Base-by-base conservation (phyloP, 2,888 invertebrate genomes). In the Lissocephala sabroskyi region DNA sequence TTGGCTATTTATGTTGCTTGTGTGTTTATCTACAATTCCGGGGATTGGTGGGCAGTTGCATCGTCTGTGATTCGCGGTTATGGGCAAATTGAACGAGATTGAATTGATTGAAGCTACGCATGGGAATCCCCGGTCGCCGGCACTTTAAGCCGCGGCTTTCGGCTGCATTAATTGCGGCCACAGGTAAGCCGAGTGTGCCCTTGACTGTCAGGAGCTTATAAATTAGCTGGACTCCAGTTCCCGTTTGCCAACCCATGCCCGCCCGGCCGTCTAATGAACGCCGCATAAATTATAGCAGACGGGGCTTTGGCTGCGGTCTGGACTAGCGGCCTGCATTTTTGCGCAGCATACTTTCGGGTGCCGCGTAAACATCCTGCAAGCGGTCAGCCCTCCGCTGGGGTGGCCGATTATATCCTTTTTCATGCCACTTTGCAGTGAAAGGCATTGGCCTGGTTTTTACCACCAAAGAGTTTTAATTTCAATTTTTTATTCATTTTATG, bases 221-320 rank as follows among this genome's bases (percentile, higher is more conserved):
- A 70, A 66, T 66, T 63, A 66, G 59, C 50, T 52, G 49, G 35
- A 35, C 17, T 35, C 16, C 35, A 35, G 13, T 19, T 18, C 17
- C 28, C 3, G 17, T 19, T 11, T 13, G 29, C 45, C 29, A 28
- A 14, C 30, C 41, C 50, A 33, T 45, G 45, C 33, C 11, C 42
- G 46, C 44, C n/a, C 28, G 55, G 45, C 42, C 58, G 62, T 58
- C 59, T 65, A 76, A 76, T 76, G 65, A 73, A 76, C 55, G 73
- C 44, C 56, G 53, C 76, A 73, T 71, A 71, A 71, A 68, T 71
- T 61, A 71, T 76, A 68, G 54, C 60, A 49, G 52, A 46, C 49
- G 46, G 43, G 36, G 52, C 39, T 45, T 45, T 37, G 16, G 18
- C 19, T 2, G 11, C 6, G 41, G 13, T 13, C 35, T 35, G 32